Base-by-base conservation (phyloP, 2,888 invertebrate genomes). In the Microctonus aethiopoides region DNA sequence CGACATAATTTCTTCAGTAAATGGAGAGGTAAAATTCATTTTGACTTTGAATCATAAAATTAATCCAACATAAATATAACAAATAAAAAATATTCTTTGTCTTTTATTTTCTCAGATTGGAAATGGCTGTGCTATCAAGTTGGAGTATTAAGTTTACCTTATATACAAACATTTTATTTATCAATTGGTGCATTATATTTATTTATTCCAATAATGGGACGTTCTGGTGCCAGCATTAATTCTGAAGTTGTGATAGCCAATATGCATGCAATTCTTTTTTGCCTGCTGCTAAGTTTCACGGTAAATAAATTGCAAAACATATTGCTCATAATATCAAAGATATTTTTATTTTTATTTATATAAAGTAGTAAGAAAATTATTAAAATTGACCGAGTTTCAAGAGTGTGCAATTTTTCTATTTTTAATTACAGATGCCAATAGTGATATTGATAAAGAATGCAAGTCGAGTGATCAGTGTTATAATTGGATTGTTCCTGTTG, bases 151-250 rank as follows among this genome's bases (percentile, higher is more conserved):
- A 87, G 89, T 52, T 77, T 92, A 77, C 93, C 94, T 29, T 89
- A 90, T 76, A 88, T 92, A 73, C 91, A 92, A 85, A 89, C 90
- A 62, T 89, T 91, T 79, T 95, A 95, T 87, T 88, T 93, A 81
- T 87, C 91, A 77, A 89, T 93, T 81, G 91, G 91, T 78, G 90
- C 92, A 75, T 88, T 94, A 71, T 90, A 91, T 82, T 89, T 94
- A 84, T 92, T 95, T 81, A 91, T 95, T 78, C 96, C 96, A 7
- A 89, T 96, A 76, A 91, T 92, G 92, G 96, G 95, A 2, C 90
- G 95, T 78, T 89, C 91, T 39, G 95, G 95, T 62, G 88, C 91
- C 34, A 89, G 90, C 62, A 88, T 91, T 71, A 91, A 92, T 80
- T 91, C 94, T 1, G 95, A 95, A 88, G 87, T 93, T 67, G 84